phyloP scores from a whole-genome alignment of 2,888 invertebrate genomes.

The Acanthosepion lycidas region DNA sequence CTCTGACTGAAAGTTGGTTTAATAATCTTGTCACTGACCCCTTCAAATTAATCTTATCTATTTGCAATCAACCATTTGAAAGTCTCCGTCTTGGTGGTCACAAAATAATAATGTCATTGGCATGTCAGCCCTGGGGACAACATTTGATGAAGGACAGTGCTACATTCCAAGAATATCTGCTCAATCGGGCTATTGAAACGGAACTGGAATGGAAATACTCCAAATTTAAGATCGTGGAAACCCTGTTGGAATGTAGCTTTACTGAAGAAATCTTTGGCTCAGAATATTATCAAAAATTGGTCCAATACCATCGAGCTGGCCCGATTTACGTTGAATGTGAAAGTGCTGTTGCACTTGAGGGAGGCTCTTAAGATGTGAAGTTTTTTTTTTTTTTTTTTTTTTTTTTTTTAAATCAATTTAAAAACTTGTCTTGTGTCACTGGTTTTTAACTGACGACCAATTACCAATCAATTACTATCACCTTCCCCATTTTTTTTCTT shows the following conservation, averaged over 20 bases:
- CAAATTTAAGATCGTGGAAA: slow-evolving; percentile 83
- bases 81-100: slow-evolving; percentile 85
- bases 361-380: slow-evolving; percentile 62
- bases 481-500: too few species aligned
- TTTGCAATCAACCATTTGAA: slow-evolving; percentile 86
- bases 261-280: slow-evolving; percentile 79
- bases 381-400: neutral
- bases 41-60: slow-evolving; percentile 79
- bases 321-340: slow-evolving; percentile 83
- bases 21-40: slow-evolving; percentile 77
- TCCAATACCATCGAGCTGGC: slow-evolving; percentile 84
- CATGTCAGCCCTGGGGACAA: slow-evolving; percentile 86
- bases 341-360: slow-evolving; percentile 85
- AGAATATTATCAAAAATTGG: slow-evolving; percentile 79
- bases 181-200: slow-evolving; percentile 83
- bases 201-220: slow-evolving; percentile 83
- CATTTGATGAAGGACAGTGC: slow-evolving; percentile 82
- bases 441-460: too few species aligned
- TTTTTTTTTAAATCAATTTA: too few species aligned
- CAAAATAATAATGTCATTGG: slow-evolving; percentile 81
- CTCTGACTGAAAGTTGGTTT: slow-evolving; percentile 80
- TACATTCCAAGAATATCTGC: slow-evolving; percentile 85
- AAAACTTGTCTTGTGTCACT: too few species aligned
- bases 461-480: too few species aligned
- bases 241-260: slow-evolving; percentile 75